Percentiles rank a stretch among this genome's conserved stretches.
Evolutionary conservation across 2,888 invertebrate genomes (phyloP).

Genomic region (Tuberolachnus salignus): DNA sequence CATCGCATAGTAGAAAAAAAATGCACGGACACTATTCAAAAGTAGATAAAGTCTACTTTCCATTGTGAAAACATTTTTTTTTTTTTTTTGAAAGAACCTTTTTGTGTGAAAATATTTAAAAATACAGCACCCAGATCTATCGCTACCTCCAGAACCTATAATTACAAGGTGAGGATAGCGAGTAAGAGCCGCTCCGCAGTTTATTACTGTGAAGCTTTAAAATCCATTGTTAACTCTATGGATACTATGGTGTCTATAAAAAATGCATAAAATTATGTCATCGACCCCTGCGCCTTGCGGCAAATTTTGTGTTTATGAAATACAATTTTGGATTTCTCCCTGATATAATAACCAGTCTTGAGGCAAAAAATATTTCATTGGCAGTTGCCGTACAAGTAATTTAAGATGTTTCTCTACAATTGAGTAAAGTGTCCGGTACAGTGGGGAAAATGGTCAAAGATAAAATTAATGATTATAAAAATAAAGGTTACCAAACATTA

Average conservation of each 20-base stretch:
- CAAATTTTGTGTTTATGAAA: no score
- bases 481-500: not conserved
- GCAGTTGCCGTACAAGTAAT: no score
- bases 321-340: no score
- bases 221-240: conserved; percentile 3
- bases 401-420: no score
- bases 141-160: no score
- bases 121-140: conserved; percentile 59
- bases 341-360: no score
- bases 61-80: conserved; percentile 60
- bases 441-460: no score
- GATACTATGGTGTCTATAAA: not conserved
- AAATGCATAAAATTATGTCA: not conserved
- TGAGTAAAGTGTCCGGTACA: no score
- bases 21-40: not conserved
- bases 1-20: conserved; percentile 58
- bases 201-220: conserved; percentile 6
- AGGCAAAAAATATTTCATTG: no score
- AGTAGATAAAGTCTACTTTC: conserved; percentile 7
- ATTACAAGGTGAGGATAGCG: no score
- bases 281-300: not conserved
- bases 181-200: not conserved
- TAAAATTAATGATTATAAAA: not conserved
- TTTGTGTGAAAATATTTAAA: conserved; percentile 60
- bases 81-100: conserved; percentile 60